phyloP scores from a whole-genome alignment of 1,140 invertebrate species.

The Lutraria rhynchaena region DNA sequence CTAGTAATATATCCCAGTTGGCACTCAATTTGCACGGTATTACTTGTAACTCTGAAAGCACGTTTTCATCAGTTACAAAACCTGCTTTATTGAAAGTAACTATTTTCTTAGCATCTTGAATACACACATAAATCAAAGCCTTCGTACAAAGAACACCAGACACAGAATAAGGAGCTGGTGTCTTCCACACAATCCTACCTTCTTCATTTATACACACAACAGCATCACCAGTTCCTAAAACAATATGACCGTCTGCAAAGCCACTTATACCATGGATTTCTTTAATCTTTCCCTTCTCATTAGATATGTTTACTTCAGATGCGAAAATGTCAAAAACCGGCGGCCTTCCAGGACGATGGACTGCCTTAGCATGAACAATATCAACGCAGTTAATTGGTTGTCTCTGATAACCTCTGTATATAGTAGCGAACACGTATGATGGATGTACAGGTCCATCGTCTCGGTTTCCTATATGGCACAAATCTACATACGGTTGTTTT shows the following conservation, averaged over 20 bases:
- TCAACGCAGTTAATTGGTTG: conserved; percentile 40
- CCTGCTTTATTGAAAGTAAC: conserved; percentile 54
- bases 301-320: conserved; percentile 9
- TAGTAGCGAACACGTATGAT: conserved; percentile 24
- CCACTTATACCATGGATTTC: conserved; percentile 37
- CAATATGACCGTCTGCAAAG: conserved; percentile 32
- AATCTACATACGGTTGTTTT: conserved; percentile 36
- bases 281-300: conserved; percentile 9
- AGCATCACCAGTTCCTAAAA: conserved; percentile 28
- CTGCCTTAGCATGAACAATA: conserved; percentile 36
- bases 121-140: conserved; percentile 24
- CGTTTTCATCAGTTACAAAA: conserved; percentile 49
- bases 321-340: conserved; percentile 17
- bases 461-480: conserved; percentile 21
- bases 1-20: conserved; percentile 39
- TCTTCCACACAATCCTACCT: conserved; percentile 42
- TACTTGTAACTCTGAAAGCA: conserved; percentile 32
- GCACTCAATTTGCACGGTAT: conserved; percentile 57
- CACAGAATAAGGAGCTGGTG: conserved; percentile 11
- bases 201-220: conserved; percentile 36
- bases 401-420: conserved; percentile 33
- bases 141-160: conserved; percentile 30
- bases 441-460: conserved; percentile 23
- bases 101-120: conserved; percentile 38
- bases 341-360: conserved; percentile 16